Evolutionary conservation across 2,888 invertebrate species (phyloP).

Genomic region (Spisula solida): DNA sequence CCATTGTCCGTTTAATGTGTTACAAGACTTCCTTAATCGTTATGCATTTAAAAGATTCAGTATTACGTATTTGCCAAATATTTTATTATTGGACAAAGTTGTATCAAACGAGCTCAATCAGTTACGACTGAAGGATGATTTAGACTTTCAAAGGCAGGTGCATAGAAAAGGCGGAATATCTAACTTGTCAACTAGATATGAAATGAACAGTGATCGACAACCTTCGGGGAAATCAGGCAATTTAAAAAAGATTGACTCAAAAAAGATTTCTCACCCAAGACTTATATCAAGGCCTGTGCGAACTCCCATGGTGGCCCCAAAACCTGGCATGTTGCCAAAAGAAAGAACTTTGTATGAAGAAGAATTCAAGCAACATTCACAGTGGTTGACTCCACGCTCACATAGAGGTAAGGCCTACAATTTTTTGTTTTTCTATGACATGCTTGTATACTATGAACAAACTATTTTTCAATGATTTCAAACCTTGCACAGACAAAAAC

Average conservation of each 20-base stretch:
- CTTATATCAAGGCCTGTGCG: constrained; percentile 70
- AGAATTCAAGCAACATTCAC: constrained; percentile 56
- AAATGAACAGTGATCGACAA: constrained; percentile 19
- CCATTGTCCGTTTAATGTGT: constrained; percentile 82
- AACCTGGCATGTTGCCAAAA: constrained; percentile 65
- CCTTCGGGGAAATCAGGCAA: constrained; percentile 14
- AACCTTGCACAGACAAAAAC: too few relatives aligned
- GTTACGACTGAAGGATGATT: constrained; percentile 78
- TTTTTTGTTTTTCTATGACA: too few relatives aligned
- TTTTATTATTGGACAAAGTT: constrained; percentile 82
- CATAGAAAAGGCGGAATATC: constrained; percentile 79
- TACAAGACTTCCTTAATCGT: constrained; percentile 80
- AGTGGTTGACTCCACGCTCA: constrained; percentile 54
- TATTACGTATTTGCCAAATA: constrained; percentile 82
- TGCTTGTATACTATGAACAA: too few relatives aligned
- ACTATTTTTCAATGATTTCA: too few relatives aligned
- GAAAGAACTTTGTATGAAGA: constrained; percentile 64
- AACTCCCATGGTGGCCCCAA: constrained; percentile 65
- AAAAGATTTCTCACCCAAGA: constrained; percentile 80
- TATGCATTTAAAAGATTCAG: constrained; percentile 77
- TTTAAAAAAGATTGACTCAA: constrained; percentile 63
- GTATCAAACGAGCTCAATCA: constrained; percentile 81
- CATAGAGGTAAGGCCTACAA: constrained; percentile 39
- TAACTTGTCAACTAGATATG: constrained; percentile 46
- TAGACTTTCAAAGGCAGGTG: constrained; percentile 81